Conservation (phyloP, 2,113 vertebrate species). For the Penelope pileata region DNA sequence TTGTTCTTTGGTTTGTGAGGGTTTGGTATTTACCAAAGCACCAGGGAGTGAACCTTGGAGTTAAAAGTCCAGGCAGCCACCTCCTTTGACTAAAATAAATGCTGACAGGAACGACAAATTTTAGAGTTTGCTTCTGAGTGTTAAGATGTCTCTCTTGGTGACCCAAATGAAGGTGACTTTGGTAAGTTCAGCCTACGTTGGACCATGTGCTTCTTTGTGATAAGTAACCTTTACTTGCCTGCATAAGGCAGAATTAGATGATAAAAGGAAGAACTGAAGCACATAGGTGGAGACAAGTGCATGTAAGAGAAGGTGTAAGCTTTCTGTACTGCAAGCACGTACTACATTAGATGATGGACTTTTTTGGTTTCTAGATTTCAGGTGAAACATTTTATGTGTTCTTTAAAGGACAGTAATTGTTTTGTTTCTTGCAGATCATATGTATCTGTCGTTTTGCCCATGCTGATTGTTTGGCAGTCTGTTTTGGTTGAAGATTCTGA, state of each 20-base stretch:
- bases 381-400: fast-evolving
- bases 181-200: not conserved
- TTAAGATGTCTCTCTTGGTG: not conserved
- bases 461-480: not conserved
- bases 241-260: not conserved
- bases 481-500: not conserved
- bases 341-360: not conserved
- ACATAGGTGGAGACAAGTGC: fast-evolving
- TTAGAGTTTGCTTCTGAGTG: not conserved
- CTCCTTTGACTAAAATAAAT: not conserved
- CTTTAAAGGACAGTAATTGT: not conserved
- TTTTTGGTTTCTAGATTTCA: not conserved
- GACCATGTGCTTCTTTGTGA: fast-evolving
- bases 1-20: not conserved
- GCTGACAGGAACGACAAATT: not conserved
- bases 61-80: not conserved
- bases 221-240: not conserved
- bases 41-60: not conserved
- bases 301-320: not conserved
- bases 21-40: not conserved
- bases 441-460: not conserved
- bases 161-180: not conserved
- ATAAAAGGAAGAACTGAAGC: not conserved
- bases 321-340: not conserved
- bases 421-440: not conserved